Percentiles rank a stretch among this genome's conserved stretches.
These are phyloP conservation scores for Pelvicachromis taeniatus DNA, from an alignment of 2,113 vertebrate genomes.

Conservation along the genomic window DNA sequence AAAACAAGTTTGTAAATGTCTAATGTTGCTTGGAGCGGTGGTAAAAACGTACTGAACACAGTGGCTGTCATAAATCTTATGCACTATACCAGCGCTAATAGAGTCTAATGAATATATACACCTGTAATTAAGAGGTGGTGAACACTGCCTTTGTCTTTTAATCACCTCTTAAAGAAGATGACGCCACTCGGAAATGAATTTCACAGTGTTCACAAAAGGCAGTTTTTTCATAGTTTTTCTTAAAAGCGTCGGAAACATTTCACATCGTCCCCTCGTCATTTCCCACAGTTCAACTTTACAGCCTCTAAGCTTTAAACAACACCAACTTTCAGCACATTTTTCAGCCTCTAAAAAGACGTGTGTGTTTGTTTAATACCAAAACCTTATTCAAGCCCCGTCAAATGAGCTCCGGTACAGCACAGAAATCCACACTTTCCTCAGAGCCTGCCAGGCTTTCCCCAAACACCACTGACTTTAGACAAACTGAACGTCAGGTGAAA, in stretches of 20 bases:
- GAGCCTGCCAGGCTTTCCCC: slow-evolving; percentile 20
- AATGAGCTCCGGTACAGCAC: not conserved
- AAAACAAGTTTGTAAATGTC: not conserved
- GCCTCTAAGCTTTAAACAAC: not conserved
- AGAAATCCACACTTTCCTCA: slow-evolving; percentile 22
- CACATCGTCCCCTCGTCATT: not conserved
- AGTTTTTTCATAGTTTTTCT: not conserved
- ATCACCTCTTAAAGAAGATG: not conserved
- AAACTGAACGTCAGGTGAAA: slow-evolving; percentile 63
- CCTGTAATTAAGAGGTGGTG: not conserved
- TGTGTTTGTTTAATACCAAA: not conserved
- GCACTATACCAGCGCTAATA: not conserved
- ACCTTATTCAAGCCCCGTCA: not conserved
- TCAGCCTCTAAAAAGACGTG: not conserved
- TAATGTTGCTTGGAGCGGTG: not conserved
- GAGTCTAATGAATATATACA: not conserved
- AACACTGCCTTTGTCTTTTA: not conserved
- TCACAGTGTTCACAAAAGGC: not conserved
- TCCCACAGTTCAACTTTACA: not conserved
- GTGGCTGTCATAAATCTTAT: not conserved
- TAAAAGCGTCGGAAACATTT: not conserved
- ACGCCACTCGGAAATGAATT: not conserved
- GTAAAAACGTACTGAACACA: not conserved
- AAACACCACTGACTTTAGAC: slow-evolving; percentile 45
- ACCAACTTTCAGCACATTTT: not conserved